Conservation (phyloP, 2,888 invertebrate species). For the Lasioglossum leucozonium region DNA sequence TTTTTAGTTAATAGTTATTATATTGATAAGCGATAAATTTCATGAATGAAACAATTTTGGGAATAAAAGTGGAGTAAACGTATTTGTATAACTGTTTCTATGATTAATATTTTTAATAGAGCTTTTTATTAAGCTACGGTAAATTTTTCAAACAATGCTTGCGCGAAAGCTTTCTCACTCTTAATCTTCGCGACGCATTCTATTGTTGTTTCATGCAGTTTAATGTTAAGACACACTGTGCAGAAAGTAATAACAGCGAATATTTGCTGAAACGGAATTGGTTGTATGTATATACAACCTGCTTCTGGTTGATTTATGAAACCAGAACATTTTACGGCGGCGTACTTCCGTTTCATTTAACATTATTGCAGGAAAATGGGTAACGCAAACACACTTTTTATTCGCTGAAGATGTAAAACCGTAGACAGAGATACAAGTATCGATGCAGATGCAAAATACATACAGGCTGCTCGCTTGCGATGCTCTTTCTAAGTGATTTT, state of each 20-base stretch:
- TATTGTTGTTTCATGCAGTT: neutral
- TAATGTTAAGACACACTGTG: neutral
- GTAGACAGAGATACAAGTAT: neutral
- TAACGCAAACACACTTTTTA: neutral
- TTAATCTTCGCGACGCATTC: too few relatives aligned
- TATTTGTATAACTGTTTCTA: too few relatives aligned
- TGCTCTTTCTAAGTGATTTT: neutral
- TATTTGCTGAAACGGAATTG: neutral
- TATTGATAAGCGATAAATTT: too few relatives aligned
- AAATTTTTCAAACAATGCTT: neutral
- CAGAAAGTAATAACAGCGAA: neutral
- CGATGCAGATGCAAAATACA: neutral
- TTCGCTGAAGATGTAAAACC: neutral
- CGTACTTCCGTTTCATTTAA: neutral
- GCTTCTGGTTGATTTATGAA: neutral
- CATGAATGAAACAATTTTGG: too few relatives aligned
- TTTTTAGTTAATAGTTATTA: too few relatives aligned
- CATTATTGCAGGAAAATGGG: neutral
- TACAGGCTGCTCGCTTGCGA: neutral
- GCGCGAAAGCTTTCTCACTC: neutral
- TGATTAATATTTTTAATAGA: neutral
- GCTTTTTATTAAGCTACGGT: neutral
- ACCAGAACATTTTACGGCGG: neutral
- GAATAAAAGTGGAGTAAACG: too few relatives aligned
- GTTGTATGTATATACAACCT: neutral